Conservation (phyloP, 2,797 vertebrate species). For the Catamblyrhynchus diadema region DNA sequence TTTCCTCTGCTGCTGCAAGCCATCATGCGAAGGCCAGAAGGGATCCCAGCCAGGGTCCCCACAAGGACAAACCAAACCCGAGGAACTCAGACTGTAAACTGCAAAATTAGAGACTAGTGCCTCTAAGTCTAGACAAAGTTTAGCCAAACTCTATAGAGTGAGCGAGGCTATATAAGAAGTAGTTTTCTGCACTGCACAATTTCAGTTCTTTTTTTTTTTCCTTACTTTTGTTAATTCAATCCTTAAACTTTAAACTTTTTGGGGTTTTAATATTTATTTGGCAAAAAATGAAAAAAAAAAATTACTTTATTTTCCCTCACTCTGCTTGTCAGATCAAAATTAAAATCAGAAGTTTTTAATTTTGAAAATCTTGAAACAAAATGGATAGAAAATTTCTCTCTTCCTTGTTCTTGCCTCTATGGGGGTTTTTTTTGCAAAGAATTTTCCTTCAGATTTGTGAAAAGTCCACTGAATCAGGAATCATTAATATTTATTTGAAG, state of each 20-base stretch:
- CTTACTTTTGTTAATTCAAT: background rate
- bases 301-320: background rate
- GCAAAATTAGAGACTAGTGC: background rate
- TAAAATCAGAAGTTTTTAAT: background rate
- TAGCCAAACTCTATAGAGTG: background rate
- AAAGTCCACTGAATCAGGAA: background rate
- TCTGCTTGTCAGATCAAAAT: background rate
- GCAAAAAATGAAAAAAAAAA: background rate
- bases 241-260: background rate
- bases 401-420: background rate
- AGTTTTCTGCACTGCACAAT: background rate
- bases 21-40: background rate
- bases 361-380: background rate
- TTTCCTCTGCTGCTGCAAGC: background rate
- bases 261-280: background rate
- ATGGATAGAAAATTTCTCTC: background rate
- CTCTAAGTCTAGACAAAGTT: background rate
- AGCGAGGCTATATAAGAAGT: background rate
- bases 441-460: background rate
- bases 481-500: background rate
- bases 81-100: background rate
- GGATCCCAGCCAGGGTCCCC: background rate
- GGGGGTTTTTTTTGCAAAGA: fast-evolving
- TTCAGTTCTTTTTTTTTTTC: background rate
- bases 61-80: background rate